Conservation (phyloP, 2,797 vertebrate species). For the Enteromius argenteus region DNA sequence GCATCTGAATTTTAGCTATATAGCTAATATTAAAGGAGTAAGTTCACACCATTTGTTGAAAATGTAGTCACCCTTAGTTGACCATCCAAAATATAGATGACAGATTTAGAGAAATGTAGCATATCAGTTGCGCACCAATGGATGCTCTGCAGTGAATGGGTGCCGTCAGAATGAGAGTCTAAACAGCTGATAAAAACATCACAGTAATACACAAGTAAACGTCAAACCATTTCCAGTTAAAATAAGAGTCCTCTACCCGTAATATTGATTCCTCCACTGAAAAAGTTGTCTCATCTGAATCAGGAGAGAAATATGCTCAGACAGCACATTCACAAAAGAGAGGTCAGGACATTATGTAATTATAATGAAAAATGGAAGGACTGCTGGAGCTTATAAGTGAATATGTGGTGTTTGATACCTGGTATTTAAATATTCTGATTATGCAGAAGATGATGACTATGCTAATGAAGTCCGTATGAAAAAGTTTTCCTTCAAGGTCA, state of each 20-base stretch:
- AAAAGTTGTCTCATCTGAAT: neutral
- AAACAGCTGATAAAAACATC: neutral
- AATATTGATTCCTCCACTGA: neutral
- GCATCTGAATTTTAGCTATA: neutral
- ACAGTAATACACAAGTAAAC: neutral
- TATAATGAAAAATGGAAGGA: slow-evolving; percentile 4
- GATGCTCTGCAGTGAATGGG: neutral
- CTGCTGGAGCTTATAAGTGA: slow-evolving; percentile 20
- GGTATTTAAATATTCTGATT: neutral
- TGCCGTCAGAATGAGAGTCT: neutral
- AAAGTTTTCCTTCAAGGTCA: slow-evolving; percentile 29
- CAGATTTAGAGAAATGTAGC: neutral
- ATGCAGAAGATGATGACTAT: slow-evolving; percentile 31
- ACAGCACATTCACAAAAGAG: neutral
- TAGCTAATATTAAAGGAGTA: neutral
- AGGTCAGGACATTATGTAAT: slow-evolving; percentile 13
- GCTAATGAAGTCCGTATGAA: slow-evolving; percentile 22
- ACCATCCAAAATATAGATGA: neutral
- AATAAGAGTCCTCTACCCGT: neutral
- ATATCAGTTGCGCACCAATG: neutral
- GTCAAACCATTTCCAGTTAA: neutral
- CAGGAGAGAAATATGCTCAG: neutral
- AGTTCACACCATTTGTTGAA: too few species aligned
- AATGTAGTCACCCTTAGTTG: too few species aligned
- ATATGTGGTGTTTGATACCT: slow-evolving; percentile 6